Base-by-base conservation (phyloP, 1,140 invertebrate genomes). In the Drosophila arizonae region DNA sequence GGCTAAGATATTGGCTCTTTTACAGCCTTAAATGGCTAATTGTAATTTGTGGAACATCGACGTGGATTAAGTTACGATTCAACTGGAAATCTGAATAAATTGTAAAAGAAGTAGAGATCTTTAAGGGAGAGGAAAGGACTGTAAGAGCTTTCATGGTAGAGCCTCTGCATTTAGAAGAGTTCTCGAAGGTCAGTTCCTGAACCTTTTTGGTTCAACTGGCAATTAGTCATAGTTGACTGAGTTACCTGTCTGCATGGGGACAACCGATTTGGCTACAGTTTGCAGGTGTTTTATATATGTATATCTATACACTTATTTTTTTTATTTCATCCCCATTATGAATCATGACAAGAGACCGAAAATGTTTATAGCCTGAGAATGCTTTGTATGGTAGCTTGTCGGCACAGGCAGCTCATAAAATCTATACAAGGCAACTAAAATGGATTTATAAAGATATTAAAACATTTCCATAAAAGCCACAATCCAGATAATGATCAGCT, bases 391-490 rank as follows among this genome's bases (percentile, higher is more conserved):
- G 80, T 63, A 80, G 74, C 71, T 43, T 51, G 17, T 66, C 46
- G 33, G 17, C 45, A 61, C 45, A 61, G 28, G 13, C 30, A 65
- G 73, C 50, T 81, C 74, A 66, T 87, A 61, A 87, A 87, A 79
- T 70, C 63, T 54, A 52, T 52, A 52, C 41, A 24, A 50, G 57
- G 50, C 75, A 67, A 61, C 74, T 62, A 58, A 82, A 82, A 77
- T 79, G 58, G 69, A 73, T 87, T 82, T 87, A 87, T 85, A 46
- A 63, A 70, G 56, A 77, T 85, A 85, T 84, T 85, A 77, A 77
- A 85, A 77, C 48, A 66, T 51, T 54, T 28, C 75, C 65, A 78
- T 76, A 71, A 67, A 76, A 72, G 61, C 21, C 60, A 11, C 24
- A 30, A 11, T 13, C 10, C 17, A 39, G 51, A 55, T 43, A 26